Percentiles rank a stretch among this genome's conserved stretches.
Evolutionary conservation across 2,888 invertebrate species (phyloP).

Genomic region (Pycnomerus fuliginosus): DNA sequence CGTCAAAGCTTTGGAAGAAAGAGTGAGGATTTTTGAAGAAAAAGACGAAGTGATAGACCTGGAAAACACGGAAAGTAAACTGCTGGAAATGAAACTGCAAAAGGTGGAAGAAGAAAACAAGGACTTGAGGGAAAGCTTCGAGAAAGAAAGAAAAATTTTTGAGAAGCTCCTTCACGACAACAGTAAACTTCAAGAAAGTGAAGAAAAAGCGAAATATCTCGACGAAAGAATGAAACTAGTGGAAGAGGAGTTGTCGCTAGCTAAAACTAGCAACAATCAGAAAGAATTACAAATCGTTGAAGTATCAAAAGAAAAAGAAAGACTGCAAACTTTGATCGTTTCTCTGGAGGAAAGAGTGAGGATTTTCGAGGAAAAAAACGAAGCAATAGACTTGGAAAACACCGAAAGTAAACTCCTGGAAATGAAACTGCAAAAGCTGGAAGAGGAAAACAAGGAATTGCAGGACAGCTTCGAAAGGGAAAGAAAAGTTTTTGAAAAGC

Average conservation of each 20-base stretch:
- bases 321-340: not conserved
- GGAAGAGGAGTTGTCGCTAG: constrained; percentile 7
- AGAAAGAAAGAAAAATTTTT: constrained; percentile 23
- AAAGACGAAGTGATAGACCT: constrained; percentile 24
- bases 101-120: constrained; percentile 31
- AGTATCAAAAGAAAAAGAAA: constrained; percentile 22
- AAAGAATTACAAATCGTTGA: constrained; percentile 14
- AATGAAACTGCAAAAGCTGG: constrained; percentile 26
- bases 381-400: constrained; percentile 24
- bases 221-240: constrained; percentile 6
- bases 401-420: constrained; percentile 27
- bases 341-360: constrained; percentile 19
- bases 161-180: not conserved
- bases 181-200: constrained; percentile 7
- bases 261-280: constrained; percentile 4
- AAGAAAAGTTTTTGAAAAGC: constrained; percentile 13
- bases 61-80: constrained; percentile 27
- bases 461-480: constrained; percentile 28
- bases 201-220: constrained; percentile 3
- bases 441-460: constrained; percentile 29
- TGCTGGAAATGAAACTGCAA: constrained; percentile 20
- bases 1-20: no score
- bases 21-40: constrained; percentile 23
- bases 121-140: constrained; percentile 26
- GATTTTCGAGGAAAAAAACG: constrained; percentile 28